Percentiles rank a stretch among this genome's conserved stretches.
Conservation (phyloP, 1,140 invertebrate genomes). For the Mizuhopecten yessoensis region DNA sequence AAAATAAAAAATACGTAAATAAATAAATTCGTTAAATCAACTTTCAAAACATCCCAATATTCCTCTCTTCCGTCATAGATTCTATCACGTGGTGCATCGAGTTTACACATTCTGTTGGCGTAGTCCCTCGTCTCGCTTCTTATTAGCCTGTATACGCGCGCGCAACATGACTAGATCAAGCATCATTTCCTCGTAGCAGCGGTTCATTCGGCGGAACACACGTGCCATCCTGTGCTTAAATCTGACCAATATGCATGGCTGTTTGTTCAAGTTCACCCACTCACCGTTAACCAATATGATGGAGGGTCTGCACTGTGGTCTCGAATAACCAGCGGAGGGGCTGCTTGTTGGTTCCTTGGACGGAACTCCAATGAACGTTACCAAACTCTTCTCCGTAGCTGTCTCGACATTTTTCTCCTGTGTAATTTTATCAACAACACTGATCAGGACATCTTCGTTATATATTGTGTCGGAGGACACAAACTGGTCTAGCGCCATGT, state of each 20-base stretch:
- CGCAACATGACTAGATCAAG: not conserved
- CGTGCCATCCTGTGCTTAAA: not conserved
- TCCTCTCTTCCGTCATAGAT: too few relatives aligned
- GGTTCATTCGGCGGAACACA: not conserved
- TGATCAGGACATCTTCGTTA: not conserved
- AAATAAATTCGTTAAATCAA: too few relatives aligned
- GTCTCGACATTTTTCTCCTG: not conserved
- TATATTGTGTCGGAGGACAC: too few relatives aligned
- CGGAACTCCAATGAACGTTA: not conserved
- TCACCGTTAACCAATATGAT: not conserved
- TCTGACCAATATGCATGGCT: not conserved
- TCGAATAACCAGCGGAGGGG: not conserved
- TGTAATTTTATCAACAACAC: not conserved
- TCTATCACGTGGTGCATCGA: not conserved
- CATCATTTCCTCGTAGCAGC: not conserved
- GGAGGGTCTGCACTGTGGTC: not conserved
- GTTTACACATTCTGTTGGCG: not conserved
- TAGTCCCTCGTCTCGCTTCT: not conserved
- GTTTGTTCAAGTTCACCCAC: slow-evolving; percentile 23
- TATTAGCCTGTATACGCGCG: not conserved
- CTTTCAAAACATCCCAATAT: too few relatives aligned
- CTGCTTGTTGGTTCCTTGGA: not conserved
- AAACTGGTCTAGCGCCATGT: not conserved
- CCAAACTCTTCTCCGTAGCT: not conserved
- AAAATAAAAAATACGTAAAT: too few relatives aligned